Evolutionary conservation across 2,888 invertebrate species (phyloP).

Genomic region (Drepana falcataria): DNA sequence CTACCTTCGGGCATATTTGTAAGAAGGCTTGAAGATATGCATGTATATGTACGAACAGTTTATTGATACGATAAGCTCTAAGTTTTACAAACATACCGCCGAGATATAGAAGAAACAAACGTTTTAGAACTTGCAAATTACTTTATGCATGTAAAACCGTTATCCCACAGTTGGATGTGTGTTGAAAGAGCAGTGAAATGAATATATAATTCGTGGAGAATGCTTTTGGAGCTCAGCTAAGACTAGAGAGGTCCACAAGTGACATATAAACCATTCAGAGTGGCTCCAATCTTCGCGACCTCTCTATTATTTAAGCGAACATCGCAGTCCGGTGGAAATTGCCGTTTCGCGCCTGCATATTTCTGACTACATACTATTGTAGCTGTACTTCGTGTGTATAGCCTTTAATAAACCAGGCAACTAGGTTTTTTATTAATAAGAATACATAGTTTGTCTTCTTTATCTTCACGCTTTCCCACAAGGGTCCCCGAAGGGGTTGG

Average conservation of each 20-base stretch:
- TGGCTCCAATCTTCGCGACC: slow-evolving; percentile 72
- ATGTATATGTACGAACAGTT: too few species aligned
- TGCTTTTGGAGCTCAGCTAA: slow-evolving; percentile 60
- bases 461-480: too few species aligned
- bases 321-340: slow-evolving; percentile 59
- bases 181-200: slow-evolving; percentile 52
- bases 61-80: too few species aligned
- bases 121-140: background rate
- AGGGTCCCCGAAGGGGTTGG: too few species aligned
- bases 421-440: too few species aligned
- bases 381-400: slow-evolving; percentile 8
- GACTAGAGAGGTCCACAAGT: slow-evolving; percentile 67
- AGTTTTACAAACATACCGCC: too few species aligned
- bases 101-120: too few species aligned
- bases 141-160: slow-evolving; percentile 18
- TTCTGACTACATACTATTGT: slow-evolving; percentile 21
- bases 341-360: slow-evolving; percentile 45
- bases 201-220: slow-evolving; percentile 66
- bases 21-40: too few species aligned
- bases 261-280: slow-evolving; percentile 75
- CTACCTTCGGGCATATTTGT: too few species aligned
- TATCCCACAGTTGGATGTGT: slow-evolving; percentile 44
- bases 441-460: too few species aligned
- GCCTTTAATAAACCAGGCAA: background rate
- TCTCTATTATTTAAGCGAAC: slow-evolving; percentile 73